Evolutionary conservation across 1,140 invertebrate species (phyloP).

Genomic region (Euschistus heros): DNA sequence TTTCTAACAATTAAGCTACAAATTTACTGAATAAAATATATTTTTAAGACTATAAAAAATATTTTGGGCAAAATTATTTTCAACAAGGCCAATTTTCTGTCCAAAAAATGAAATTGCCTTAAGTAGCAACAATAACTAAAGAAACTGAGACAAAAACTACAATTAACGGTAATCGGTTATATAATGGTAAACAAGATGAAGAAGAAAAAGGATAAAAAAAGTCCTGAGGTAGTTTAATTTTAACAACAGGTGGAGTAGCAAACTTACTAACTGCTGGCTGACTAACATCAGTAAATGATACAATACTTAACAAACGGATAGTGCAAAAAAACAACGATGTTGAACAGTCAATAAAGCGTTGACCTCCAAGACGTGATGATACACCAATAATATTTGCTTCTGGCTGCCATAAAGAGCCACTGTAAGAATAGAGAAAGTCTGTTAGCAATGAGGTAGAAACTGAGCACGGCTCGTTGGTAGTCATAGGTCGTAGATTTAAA

Average conservation of each 20-base stretch:
- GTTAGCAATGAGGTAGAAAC: conserved; percentile 7
- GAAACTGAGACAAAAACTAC: too few species aligned
- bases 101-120: too few species aligned
- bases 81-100: too few species aligned
- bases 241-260: conserved; percentile 46
- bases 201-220: conserved; percentile 58
- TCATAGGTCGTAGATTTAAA: conserved; percentile 20
- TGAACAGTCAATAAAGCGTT: neutral
- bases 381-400: conserved; percentile 43
- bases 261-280: conserved; percentile 40
- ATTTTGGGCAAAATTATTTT: too few species aligned
- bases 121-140: too few species aligned
- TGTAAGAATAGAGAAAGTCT: conserved; percentile 38
- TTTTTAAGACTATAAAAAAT: too few species aligned
- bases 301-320: conserved; percentile 36
- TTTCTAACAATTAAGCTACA: too few species aligned
- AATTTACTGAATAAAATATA: too few species aligned
- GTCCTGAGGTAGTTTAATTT: conserved; percentile 51
- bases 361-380: conserved; percentile 34
- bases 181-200: neutral
- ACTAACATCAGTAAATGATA: conserved; percentile 49
- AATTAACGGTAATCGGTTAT: too few species aligned
- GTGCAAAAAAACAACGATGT: conserved; percentile 22
- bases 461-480: conserved; percentile 25
- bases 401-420: conserved; percentile 38